These are phyloP conservation scores for Stichodactyla helianthus DNA, from an alignment of 64 coral and sea anemone species.

Conservation along the genomic window DNA sequence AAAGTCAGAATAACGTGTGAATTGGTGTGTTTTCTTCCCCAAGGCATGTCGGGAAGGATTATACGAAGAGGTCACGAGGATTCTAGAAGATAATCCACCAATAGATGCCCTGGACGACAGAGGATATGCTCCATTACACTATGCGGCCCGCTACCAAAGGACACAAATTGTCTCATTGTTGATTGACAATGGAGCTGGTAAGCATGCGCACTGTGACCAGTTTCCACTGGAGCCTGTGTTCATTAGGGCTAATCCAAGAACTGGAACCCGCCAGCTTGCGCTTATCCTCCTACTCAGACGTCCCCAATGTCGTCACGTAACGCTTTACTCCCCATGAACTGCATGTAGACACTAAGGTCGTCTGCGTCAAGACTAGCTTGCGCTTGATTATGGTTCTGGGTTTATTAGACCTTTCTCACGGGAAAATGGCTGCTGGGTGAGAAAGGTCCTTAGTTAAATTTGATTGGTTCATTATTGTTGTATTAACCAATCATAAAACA, in stretches of 20 bases:
- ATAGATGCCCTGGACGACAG: constrained; percentile 40
- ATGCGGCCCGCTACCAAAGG: constrained; percentile 70
- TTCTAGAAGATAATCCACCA: neutral
- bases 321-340: too few relatives aligned
- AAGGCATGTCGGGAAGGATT: constrained; percentile 72
- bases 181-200: constrained; percentile 56
- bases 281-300: neutral
- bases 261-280: neutral
- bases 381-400: too few relatives aligned
- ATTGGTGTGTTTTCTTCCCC: neutral
- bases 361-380: too few relatives aligned
- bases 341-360: too few relatives aligned
- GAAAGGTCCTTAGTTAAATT: too few relatives aligned
- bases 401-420: too few relatives aligned
- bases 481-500: too few relatives aligned
- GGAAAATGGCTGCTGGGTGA: too few relatives aligned
- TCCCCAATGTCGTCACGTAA: constrained; percentile 27
- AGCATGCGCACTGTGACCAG: neutral
- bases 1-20: neutral
- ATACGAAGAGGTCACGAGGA: constrained; percentile 18
- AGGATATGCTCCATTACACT: constrained; percentile 73
- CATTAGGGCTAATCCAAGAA: too few relatives aligned
- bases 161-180: constrained; percentile 42
- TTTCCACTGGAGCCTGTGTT: too few relatives aligned
- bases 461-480: too few relatives aligned